Percentiles rank a stretch among this genome's conserved stretches.
phyloP scores from a whole-genome alignment of 2,797 vertebrate genomes.

The Lophius americanus region DNA sequence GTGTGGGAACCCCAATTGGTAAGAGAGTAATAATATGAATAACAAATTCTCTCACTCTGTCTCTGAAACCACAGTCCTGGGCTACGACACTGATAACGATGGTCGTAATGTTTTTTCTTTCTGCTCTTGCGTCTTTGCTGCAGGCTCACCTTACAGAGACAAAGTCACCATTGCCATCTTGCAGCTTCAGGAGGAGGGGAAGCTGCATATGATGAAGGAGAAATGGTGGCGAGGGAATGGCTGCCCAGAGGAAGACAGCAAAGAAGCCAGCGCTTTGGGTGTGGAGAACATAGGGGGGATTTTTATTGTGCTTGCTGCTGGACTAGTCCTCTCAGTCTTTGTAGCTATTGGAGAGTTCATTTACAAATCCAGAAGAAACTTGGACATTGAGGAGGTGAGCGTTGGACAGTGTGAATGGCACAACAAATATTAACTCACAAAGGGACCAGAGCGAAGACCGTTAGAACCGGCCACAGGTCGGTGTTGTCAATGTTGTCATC shows the following conservation, averaged over 20 bases:
- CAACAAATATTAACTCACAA: slow-evolving; percentile 79
- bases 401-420: slow-evolving; percentile 84
- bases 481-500: slow-evolving; percentile 36
- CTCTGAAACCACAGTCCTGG: background rate
- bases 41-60: background rate
- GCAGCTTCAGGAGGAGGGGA: slow-evolving; percentile 97
- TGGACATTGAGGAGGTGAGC: slow-evolving; percentile 94
- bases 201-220: slow-evolving; percentile 99
- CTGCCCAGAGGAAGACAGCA: slow-evolving; percentile 96
- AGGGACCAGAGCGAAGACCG: slow-evolving; percentile 31
- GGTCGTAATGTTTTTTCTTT: background rate
- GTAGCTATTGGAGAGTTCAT: slow-evolving; percentile 98
- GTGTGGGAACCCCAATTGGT: slow-evolving; percentile 98
- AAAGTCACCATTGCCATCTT: slow-evolving; percentile 98
- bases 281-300: slow-evolving; percentile 98
- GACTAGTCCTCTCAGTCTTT: slow-evolving; percentile 96
- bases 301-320: slow-evolving; percentile 97
- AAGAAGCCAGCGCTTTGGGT: slow-evolving; percentile 95
- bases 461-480: slow-evolving; percentile 36
- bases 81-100: background rate
- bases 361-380: slow-evolving; percentile 94
- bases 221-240: slow-evolving; percentile 99
- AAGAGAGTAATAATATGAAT: slow-evolving; percentile 55
- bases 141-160: slow-evolving; percentile 97
- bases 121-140: slow-evolving; percentile 3